Percentiles rank a stretch among this genome's conserved stretches.
Conservation (phyloP, 1,140 invertebrate genomes). For the Drosophila sucinea region DNA sequence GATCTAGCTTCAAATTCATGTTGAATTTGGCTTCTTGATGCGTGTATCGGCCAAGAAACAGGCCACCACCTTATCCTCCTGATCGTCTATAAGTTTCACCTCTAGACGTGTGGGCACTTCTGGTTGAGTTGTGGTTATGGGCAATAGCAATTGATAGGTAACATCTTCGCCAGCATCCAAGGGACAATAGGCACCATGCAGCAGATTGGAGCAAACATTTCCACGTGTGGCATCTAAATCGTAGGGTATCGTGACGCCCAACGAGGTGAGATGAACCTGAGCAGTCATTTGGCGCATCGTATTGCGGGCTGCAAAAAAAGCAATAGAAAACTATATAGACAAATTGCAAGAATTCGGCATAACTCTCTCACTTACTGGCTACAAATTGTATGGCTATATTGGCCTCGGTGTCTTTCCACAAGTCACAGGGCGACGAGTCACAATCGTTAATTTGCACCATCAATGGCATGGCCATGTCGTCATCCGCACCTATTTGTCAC, state of each 20-base stretch:
- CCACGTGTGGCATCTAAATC: slow-evolving; percentile 43
- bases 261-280: slow-evolving; percentile 56
- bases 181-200: slow-evolving; percentile 73
- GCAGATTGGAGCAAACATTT: slow-evolving; percentile 67
- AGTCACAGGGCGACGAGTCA: slow-evolving; percentile 55
- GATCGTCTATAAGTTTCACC: slow-evolving; percentile 54
- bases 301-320: slow-evolving; percentile 46
- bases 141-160: slow-evolving; percentile 63
- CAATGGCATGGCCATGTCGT: slow-evolving; percentile 44
- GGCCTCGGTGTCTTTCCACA: slow-evolving; percentile 54
- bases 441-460: slow-evolving; percentile 70
- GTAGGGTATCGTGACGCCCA: slow-evolving; percentile 69
- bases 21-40: slow-evolving; percentile 48
- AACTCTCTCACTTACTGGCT: slow-evolving; percentile 59
- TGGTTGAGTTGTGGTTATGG: slow-evolving; percentile 48
- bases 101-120: slow-evolving; percentile 68
- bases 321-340: neutral
- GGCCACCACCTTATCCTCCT: slow-evolving; percentile 46
- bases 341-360: neutral
- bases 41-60: slow-evolving; percentile 68
- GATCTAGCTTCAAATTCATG: neutral
- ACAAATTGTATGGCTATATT: slow-evolving; percentile 74
- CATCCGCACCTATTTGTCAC: slow-evolving; percentile 35
- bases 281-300: slow-evolving; percentile 47
- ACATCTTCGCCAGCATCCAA: slow-evolving; percentile 73